Base-by-base conservation (phyloP, 2,888 invertebrate genomes). In the Celastrina argiolus region DNA sequence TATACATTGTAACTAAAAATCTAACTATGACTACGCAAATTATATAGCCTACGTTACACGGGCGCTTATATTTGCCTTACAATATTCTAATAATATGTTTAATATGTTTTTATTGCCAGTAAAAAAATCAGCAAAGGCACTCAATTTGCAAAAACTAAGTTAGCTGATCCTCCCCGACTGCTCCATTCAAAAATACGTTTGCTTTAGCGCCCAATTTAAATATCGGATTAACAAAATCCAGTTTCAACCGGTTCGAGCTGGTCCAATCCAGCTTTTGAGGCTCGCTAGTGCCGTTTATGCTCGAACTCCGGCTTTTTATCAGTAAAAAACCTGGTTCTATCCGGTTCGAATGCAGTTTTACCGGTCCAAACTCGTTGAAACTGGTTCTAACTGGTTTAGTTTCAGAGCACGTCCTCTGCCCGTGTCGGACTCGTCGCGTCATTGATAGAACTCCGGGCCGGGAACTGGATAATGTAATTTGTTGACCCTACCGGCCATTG, bases 191-290 rank as follows among this genome's bases (percentile, higher is more conserved):
- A 26, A 51, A 51, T 22, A 12, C 22, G 31, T 16, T 31, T 31
- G 58, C 31, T 56, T 51, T 31, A 16, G 28, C 58, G 58, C 58
- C 58, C 58, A 31, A 58, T 58, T 58, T 31, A 31, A 31, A 28
- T 58, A 58, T 58, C 58, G 58, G 31, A 58, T 58, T 58, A 58
- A 51, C 22, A 51, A 51, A 51, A 26, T 51, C 51, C 51, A 51
- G 51, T 51, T 51, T 51, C 6, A 1, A 51, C 16, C 4, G 22
- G 22, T 51, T 12, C 12, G 1, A 26, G n/a, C 28, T 31, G 16
- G 58, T 31, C 2, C 7, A 28, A 28, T 28, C 28, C 56, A 28
- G 56, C 28, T 56, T 56, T 58, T 58, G 31, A n/a, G 7, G n/a
- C n/a, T 58, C 1, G 8, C n/a, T n/a, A n/a, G n/a, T n/a, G n/a